Base-by-base conservation (phyloP, 2,888 invertebrate species). In the Brachynemurus nebulosus region DNA sequence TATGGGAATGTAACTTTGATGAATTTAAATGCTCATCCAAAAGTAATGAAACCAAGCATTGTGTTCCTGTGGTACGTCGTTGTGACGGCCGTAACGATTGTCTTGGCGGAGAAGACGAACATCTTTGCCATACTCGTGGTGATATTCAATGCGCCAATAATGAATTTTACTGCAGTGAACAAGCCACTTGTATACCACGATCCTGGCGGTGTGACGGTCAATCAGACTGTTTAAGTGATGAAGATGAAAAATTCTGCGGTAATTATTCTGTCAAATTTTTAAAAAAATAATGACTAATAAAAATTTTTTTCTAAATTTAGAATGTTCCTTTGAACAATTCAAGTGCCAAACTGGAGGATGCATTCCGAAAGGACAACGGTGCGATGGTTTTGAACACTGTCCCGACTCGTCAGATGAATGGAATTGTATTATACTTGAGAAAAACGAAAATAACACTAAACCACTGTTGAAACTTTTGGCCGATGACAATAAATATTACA, bases 391-490 rank as follows among this genome's bases (percentile, higher is more conserved):
- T 17, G 64, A 67, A 20, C 69, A 78, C 50, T 78, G 78, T 53
- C 66, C 72, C 0, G 78, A 78, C 55, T 62, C 63, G 46, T 76
- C 75, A 2, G 78, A 78, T 53, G 77, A 78, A 59, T 76, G 74
- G 72, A 62, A 67, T 41, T 78, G 78, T 51, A 52, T 68, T 11
- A 50, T 53, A 37, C 47, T 55, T 19, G 48, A 48, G 16, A 8
- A 9, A 8, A 50, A 49, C 2, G 30, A 16, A n/a, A 38, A 11
- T 27, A n/a, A 3, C n/a, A 30, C 16, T 8, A 19, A 42, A 6
- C 12, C 8, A 38, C 27, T 34, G 43, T 45, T 50, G 30, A 44
- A 58, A 56, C 42, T 59, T 16, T 51, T 50, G 45, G 45, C 44
- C 14, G 47, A 40, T 33, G 60, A 63, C 45, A 54, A 54, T 45